Base-by-base conservation (phyloP, 23 tunicate species). In the Halocynthia aurantium region DNA sequence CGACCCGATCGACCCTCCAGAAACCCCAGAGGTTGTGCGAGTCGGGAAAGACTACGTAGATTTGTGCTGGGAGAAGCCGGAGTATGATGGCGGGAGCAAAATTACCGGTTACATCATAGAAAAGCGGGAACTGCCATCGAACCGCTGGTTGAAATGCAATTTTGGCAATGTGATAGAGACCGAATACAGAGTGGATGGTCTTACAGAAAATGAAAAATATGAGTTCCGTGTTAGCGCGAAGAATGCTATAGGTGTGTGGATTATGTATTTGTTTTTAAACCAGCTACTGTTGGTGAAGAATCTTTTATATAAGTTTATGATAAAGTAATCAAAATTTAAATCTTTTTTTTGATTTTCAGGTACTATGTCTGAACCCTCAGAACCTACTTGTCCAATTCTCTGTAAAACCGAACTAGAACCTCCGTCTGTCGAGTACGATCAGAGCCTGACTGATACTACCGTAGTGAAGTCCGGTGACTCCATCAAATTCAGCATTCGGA, bases 221-320 rank as follows among this genome's bases (percentile, higher is more conserved):
- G 99, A 87, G 63, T 94, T 94, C 81, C 82, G 99, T 6, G 95
- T 88, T 10, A 81, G 86, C 69, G 99, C 91, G 18, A 94, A 94
- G 75, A 94, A 86, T 67, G 87, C 81, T n/a, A 72, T 86, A 6
- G 94, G 94, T 82, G 2, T 19, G 8, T 50, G 10, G 61, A 31
- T 31, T 31, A 31, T 31, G 4, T 31, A 4, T 31, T 31, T 31
- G 44, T 31, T 31, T 31, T 31, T 31, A 4, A 31, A 31, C 44
- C 44, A 31, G 4, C 44, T 78, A 67, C 67, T 68, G 21, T 68
- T 11, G 17, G 72, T 22, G 18, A 22, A 15, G 13, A 71, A 19
- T 71, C n/a, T n/a, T 71, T 51, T n/a, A 15, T 51, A 44, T 15
- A 20, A 22, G 22, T 9, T 60, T 60, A 1, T 31, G 4, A 31